phyloP scores from a whole-genome alignment of 2,113 vertebrate species.

The Ceyx melanurus region DNA sequence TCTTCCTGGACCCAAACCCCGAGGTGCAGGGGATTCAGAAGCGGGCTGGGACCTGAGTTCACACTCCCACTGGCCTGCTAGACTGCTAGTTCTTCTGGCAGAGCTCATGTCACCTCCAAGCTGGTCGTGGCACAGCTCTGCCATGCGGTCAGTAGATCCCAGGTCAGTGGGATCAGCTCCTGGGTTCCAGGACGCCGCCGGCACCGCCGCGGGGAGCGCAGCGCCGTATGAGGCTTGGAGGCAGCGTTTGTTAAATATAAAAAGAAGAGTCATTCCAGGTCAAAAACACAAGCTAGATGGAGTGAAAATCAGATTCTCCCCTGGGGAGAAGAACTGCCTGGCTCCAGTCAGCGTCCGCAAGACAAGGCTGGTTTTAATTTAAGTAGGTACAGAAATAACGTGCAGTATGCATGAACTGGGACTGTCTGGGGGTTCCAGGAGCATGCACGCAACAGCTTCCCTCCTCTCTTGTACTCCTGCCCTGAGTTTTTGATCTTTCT shows the following conservation, averaged over 20 bases:
- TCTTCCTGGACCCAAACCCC: background rate
- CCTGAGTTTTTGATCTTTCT: background rate
- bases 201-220: background rate
- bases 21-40: background rate
- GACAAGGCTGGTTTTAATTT: conserved; percentile 58
- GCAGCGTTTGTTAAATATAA: conserved; percentile 1
- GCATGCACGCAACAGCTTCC: conserved; percentile 53
- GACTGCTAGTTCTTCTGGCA: background rate
- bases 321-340: conserved; percentile 52
- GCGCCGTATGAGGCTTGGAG: background rate
- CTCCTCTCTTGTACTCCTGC: conserved; percentile 46
- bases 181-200: rapidly evolving
- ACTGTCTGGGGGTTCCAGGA: conserved; percentile 23
- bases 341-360: conserved; percentile 36
- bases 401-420: conserved; percentile 35
- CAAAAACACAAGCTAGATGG: conserved; percentile 37
- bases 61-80: background rate
- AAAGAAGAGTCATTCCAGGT: conserved; percentile 57
- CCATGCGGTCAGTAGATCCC: rapidly evolving
- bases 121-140: rapidly evolving
- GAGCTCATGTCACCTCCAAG: rapidly evolving
- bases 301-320: conserved; percentile 60
- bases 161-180: background rate
- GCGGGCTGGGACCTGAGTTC: background rate
- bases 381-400: conserved; percentile 61